Percentiles rank a stretch among this genome's conserved stretches.
These are phyloP conservation scores for Catostylus mosaicus DNA, from an alignment of 30 jellyfish, hydroid and myxozoan species.

Conservation along the genomic window DNA sequence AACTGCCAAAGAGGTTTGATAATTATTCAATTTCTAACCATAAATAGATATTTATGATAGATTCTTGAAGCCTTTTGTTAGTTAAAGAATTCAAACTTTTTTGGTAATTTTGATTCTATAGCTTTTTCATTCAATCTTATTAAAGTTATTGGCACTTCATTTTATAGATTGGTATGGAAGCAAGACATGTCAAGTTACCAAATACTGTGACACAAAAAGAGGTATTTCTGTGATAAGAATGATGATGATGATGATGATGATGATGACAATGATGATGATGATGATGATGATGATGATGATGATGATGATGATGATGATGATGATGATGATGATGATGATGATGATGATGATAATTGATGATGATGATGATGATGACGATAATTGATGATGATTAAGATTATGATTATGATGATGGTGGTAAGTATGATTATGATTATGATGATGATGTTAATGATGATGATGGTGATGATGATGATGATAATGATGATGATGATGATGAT, in stretches of 20 bases:
- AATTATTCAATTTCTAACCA: neutral
- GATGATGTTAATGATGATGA: neutral
- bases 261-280: neutral
- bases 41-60: neutral
- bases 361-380: neutral
- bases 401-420: neutral
- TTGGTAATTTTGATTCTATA: neutral
- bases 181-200: conserved; percentile 89
- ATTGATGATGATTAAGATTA: neutral
- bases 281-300: neutral
- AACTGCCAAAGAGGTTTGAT: conserved; percentile 88
- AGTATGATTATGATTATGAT: neutral
- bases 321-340: neutral
- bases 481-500: neutral
- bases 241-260: neutral
- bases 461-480: neutral
- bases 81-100: neutral
- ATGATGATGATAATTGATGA: neutral
- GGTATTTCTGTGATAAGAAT: conserved; percentile 26
- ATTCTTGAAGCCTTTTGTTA: neutral
- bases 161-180: conserved; percentile 93
- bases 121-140: neutral
- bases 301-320: neutral
- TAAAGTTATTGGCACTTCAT: neutral
- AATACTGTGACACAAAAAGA: conserved; percentile 76